Percentiles rank a stretch among this genome's conserved stretches.
Conservation (phyloP, 2,113 vertebrate genomes). For the Sapayoa aenigma region DNA sequence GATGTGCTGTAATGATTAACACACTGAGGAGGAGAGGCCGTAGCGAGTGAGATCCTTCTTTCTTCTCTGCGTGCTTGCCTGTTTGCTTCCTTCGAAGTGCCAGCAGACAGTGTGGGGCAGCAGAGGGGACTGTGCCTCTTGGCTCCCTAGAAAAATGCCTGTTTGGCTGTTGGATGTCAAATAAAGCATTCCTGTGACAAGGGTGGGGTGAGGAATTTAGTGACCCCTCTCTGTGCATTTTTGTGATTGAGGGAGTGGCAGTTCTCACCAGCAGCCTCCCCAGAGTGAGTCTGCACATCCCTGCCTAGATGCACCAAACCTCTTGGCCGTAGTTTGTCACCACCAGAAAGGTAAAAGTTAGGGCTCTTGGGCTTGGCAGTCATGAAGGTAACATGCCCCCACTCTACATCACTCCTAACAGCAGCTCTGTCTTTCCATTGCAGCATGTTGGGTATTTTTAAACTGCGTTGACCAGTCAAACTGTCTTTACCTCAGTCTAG, state of each 20-base stretch:
- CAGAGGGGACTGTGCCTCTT: background rate
- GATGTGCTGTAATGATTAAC: slow-evolving; percentile 43
- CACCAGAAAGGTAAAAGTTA: background rate
- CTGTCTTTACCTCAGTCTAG: background rate
- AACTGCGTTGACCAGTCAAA: background rate
- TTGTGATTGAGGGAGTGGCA: background rate
- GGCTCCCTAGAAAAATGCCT: no score
- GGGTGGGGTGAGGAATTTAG: background rate
- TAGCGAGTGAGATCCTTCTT: background rate
- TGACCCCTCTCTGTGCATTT: background rate
- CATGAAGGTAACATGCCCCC: background rate
- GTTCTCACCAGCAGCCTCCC: fast-evolving
- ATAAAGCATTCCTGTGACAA: background rate
- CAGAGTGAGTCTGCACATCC: fast-evolving
- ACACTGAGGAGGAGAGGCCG: background rate
- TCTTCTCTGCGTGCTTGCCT: background rate
- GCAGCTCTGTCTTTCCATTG: background rate
- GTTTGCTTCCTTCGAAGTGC: background rate
- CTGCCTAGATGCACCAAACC: background rate
- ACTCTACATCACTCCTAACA: background rate
- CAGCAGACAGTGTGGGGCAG: background rate
- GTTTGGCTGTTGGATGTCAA: no score
- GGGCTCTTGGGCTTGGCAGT: background rate
- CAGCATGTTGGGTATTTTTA: background rate
- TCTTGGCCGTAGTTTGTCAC: background rate